phyloP scores from a whole-genome alignment of 2,888 invertebrate genomes.

The Boloria selene region DNA sequence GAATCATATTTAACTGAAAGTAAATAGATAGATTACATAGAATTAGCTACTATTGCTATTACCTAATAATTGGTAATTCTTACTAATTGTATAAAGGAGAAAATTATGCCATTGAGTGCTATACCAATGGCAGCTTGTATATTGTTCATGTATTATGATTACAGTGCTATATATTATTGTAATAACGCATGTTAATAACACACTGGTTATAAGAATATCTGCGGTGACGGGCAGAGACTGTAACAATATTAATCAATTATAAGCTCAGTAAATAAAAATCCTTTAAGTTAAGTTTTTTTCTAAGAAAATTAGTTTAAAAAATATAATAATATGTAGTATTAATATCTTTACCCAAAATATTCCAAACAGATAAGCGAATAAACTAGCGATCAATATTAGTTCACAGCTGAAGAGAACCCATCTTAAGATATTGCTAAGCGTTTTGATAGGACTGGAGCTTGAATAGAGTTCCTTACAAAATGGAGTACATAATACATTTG shows the following conservation, averaged over 20 bases:
- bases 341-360: conserved; percentile 47
- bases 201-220: conserved; percentile 33
- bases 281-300: no score
- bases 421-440: conserved; percentile 37
- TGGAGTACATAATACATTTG: conserved; percentile 40
- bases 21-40: no score
- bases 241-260: no score
- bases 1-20: no score
- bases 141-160: conserved; percentile 42
- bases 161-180: conserved; percentile 42
- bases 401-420: conserved; percentile 46
- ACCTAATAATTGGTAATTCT: conserved; percentile 16
- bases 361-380: conserved; percentile 48
- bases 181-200: conserved; percentile 39
- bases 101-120: conserved; percentile 46
- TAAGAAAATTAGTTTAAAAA: no score
- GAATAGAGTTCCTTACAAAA: conserved; percentile 42
- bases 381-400: conserved; percentile 43
- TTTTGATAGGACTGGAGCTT: conserved; percentile 26
- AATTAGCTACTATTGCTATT: no score
- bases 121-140: conserved; percentile 43
- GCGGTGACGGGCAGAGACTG: conserved; percentile 38
- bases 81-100: conserved; percentile 45
- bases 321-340: background rate
- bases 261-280: background rate